Evolutionary conservation across 1,140 invertebrate species (phyloP), one percentile per base, ranked within the genome.

Genomic region (Heliconius eleuchia): DNA sequence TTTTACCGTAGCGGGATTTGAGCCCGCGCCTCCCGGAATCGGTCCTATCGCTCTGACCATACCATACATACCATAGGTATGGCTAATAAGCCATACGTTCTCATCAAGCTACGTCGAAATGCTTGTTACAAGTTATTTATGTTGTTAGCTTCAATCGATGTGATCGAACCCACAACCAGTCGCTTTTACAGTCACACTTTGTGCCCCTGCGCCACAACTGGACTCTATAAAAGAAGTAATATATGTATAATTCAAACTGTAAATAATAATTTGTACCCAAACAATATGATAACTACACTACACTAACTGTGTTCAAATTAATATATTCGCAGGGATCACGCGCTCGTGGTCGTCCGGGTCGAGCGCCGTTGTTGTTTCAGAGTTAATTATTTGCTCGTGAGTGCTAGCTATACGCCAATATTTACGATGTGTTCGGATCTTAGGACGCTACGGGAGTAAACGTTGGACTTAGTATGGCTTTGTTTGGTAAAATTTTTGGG

Each of bases 361-460:
- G 74, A 75, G 60, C 19, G 23, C 60, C 57, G 50, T 76, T 76
- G 60, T 70, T 70, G 60, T 66, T 66, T 66, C 60, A 66, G 23
- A 66, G 60, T 66, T 66, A 66, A 66, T 66, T 66, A 66, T 66
- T 66, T 66, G 23, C 60, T 66, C 23, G 11, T 30, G 27, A 66
- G 13, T 66, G 23, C 42, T 16, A 46, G 42, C 60, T 66, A 30
- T 66, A 16, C 30, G 60, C 4, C 60, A 66, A 66, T 66, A 66
- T 66, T 66, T 66, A 66, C 60, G 13, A 30, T 66, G 60, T 66
- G 9, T 66, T 66, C 11, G 23, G 13, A 11, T 66, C 8, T 27
- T 66, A 66, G 23, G 60, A 66, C 11, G 23, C 23, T 27, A 30
- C 27, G 27, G 60, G 19, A 1, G 23, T 13, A 8, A 60, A 11